Evolutionary conservation across 2,113 vertebrate species (phyloP).

Genomic region (Centrocercus urophasianus): DNA sequence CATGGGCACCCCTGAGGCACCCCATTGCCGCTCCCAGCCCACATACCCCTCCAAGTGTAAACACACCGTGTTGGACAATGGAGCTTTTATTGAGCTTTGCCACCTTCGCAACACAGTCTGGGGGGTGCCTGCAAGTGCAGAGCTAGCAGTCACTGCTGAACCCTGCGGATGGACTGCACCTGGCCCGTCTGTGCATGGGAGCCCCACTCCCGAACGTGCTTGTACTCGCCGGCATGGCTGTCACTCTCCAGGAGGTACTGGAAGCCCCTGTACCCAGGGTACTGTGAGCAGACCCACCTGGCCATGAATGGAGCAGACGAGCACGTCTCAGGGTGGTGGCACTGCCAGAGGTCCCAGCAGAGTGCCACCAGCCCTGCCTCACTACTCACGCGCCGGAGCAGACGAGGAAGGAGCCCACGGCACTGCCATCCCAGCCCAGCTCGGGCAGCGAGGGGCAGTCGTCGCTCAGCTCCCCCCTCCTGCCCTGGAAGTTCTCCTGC

Average conservation of each 20-base stretch:
- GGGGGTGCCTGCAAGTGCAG: fast-evolving
- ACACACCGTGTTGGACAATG: neutral
- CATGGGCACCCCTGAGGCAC: neutral
- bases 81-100: conserved; percentile 65
- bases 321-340: neutral
- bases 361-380: fast-evolving
- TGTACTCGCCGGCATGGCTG: conserved; percentile 89
- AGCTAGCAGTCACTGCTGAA: conserved; percentile 85
- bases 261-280: conserved; percentile 92
- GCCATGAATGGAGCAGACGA: neutral
- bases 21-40: fast-evolving
- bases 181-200: conserved; percentile 91
- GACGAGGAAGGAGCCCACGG: conserved; percentile 89
- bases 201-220: conserved; percentile 91
- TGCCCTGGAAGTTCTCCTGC: conserved; percentile 93
- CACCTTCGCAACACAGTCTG: fast-evolving
- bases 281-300: conserved; percentile 95
- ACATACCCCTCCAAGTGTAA: neutral
- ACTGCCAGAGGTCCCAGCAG: neutral
- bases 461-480: conserved; percentile 88
- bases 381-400: conserved; percentile 90
- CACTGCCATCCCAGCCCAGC: conserved; percentile 92
- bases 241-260: conserved; percentile 95
- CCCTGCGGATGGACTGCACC: conserved; percentile 93
- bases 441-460: conserved; percentile 92